phyloP scores from a whole-genome alignment of 2,797 vertebrate genomes.

The Pseudochirops corinnae region DNA sequence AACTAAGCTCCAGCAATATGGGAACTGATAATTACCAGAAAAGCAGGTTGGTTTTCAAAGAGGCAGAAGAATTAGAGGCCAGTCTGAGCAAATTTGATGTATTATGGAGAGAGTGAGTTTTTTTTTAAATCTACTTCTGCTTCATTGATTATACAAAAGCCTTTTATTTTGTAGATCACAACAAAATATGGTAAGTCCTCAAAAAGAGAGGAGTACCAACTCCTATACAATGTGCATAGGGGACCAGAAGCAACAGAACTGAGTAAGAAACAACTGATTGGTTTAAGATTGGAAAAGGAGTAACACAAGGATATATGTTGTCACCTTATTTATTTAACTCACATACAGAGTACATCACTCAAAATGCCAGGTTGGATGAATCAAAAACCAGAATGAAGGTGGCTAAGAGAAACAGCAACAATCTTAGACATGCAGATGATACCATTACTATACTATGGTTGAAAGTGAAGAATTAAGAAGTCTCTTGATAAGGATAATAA shows the following conservation, averaged over 20 bases:
- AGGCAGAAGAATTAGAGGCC: background rate
- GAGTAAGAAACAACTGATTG: background rate
- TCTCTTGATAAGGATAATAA: background rate
- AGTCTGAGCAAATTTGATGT: background rate
- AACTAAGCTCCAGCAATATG: too few relatives aligned
- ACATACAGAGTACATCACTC: background rate
- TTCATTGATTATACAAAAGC: too few relatives aligned
- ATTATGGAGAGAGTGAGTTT: background rate
- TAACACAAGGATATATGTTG: background rate
- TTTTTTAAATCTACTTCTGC: too few relatives aligned
- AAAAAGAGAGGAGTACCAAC: background rate
- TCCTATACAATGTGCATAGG: background rate
- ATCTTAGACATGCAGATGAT: background rate
- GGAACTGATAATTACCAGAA: background rate
- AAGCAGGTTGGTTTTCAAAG: background rate
- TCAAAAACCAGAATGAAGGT: background rate
- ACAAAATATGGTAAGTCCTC: background rate
- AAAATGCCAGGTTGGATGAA: background rate
- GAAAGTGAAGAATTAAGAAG: background rate
- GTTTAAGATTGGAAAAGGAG: background rate
- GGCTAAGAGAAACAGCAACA: background rate
- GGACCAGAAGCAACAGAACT: background rate
- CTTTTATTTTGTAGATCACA: background rate
- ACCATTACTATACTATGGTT: background rate
- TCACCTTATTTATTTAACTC: background rate